Evolutionary conservation across 2,113 vertebrate species (phyloP), one percentile per base, ranked within the genome.

Genomic region (Phylloscopus trochiloides): DNA sequence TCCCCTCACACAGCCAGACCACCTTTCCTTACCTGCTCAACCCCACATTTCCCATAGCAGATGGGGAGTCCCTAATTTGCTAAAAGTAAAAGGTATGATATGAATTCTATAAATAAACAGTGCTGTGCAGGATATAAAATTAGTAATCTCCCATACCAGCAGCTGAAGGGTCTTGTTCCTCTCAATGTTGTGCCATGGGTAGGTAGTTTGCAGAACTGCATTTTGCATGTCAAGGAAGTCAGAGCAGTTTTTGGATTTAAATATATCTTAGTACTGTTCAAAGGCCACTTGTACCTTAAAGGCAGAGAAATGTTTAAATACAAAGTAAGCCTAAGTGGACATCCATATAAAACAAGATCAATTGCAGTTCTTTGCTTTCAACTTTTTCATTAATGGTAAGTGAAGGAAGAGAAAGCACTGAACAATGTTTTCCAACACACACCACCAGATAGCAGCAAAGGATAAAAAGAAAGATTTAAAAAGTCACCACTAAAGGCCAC

Each of bases 361-460:
- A 7, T 52, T 52, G 18, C 10, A 42, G 4, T 58, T 91, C 54
- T 84, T 70, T 65, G 6, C 16, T 87, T 74, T 52, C 47, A 70
- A 40, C 12, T 4, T 58, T 74, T 90, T 78, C 36, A 24, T 36
- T 48, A 19, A 14, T 6, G n/a, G 10, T 38, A 81, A 74, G 4
- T 43, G 17, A 9, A 54, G 9, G 1, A 55, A 63, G 70, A 54
- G 24, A 75, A 20, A 25, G 2, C 26, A 31, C 24, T 20, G 8
- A 50, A n/a, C 24, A 20, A 17, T 32, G 10, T 82, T 95, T 96
- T 82, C 85, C 57, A 32, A 3, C 5, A 7, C 14, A 52, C 34
- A 78, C 93, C 96, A 96, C 92, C 89, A 72, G 94, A 36, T 76
- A 91, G 94, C 95, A 94, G 92, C 89, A 96, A 73, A 96, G 88